Percentiles rank a stretch among this genome's conserved stretches.
These are phyloP conservation scores for Sciurus vulgaris DNA, from an alignment of 2,797 vertebrate genomes.

Conservation along the genomic window DNA sequence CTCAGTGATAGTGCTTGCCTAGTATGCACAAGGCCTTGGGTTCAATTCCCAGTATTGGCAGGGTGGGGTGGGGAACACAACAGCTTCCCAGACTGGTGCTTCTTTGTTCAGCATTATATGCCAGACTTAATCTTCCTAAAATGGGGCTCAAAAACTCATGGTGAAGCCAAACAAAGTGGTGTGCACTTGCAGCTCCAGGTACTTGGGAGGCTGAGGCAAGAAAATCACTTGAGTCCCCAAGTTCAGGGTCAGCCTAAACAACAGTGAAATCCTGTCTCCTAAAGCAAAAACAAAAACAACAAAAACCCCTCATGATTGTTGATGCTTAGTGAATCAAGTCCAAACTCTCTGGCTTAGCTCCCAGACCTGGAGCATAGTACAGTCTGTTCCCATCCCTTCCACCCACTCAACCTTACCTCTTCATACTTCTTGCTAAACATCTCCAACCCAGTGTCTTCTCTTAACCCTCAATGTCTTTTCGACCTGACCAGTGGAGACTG, in stretches of 20 bases:
- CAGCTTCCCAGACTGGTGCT: not conserved
- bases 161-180: not conserved
- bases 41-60: not conserved
- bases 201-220: not conserved
- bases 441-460: not conserved
- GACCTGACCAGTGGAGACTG: not conserved
- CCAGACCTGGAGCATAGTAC: not conserved
- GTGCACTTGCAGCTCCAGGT: not conserved
- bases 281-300: not conserved
- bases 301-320: not conserved
- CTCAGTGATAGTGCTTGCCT: no score
- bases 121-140: conserved; percentile 42
- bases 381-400: conserved; percentile 12
- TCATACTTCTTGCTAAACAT: not conserved
- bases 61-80: not conserved
- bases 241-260: not conserved
- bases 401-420: conserved; percentile 25
- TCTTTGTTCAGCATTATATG: not conserved
- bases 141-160: not conserved
- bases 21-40: not conserved
- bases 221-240: not conserved
- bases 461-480: conserved; percentile 47
- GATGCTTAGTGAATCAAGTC: conserved; percentile 45
- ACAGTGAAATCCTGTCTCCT: not conserved
- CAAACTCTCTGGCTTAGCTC: conserved; percentile 5